Evolutionary conservation across 2,797 vertebrate species (phyloP), one percentile per base, ranked within the genome.

Genomic region (Acanthis flammea): DNA sequence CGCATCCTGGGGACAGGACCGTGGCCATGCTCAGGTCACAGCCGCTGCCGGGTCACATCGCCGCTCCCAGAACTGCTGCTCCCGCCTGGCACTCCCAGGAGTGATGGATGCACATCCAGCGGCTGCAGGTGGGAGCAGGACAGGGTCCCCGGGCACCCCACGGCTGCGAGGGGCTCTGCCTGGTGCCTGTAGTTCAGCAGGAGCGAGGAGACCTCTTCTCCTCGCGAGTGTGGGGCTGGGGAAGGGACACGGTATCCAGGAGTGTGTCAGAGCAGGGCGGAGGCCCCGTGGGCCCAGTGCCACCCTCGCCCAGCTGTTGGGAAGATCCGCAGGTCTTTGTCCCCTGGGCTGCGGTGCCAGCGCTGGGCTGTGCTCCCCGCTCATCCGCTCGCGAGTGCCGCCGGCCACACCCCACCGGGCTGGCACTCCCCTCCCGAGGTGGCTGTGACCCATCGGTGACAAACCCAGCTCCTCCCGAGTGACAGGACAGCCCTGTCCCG

Each of bases 1-100:
- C 7, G 0, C 0, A 0, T 17, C n/a, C 3, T 0, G 0, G 18
- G 67, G 14, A 22, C n/a, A 33, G 28, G 18, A 53, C 28, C 11
- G 50, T 19, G 53, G 53, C 67, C 19, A 0, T 1, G 14, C 41
- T 27, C 12, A 0, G 4, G n/a, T 68, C 55, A 7, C 3, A 4
- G 37, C 18, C 48, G 1, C 42, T 15, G 23, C 78, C 3, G 5
- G 30, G 23, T 73, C 83, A 66, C 91, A 15, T 1, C 4, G 1
- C 19, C 0, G 0, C 35, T 22, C 2, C 2, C 60, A 21, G 62
- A 61, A 47, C 54, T 19, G 47, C 71, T 47, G 9, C 44, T 41
- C 27, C 60, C 10, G 42, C 47, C 24, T 1, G 2, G n/a, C 7
- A 4, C 53, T 57, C 6, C 18, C 19, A 0, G 65, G 15, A 6